These are phyloP conservation scores for Drosophila nikananu DNA, from an alignment of 1,140 invertebrate species.

Conservation along the genomic window DNA sequence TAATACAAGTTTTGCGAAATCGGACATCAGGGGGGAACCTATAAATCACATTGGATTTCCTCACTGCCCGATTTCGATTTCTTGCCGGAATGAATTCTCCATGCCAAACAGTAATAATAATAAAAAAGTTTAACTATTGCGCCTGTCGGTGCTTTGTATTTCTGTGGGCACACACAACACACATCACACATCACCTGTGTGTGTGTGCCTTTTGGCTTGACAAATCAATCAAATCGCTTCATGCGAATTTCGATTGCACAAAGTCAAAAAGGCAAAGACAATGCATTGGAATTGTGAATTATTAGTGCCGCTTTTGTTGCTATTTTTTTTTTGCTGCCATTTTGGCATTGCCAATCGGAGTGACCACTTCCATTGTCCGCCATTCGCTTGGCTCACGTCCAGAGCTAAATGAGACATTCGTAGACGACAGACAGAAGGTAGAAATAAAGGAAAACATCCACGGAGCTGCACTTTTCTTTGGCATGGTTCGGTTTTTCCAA, in stretches of 20 bases:
- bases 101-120: constrained; percentile 17
- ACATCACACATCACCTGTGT: background rate
- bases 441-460: constrained; percentile 1
- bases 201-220: constrained; percentile 24
- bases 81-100: constrained; percentile 28
- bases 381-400: constrained; percentile 56
- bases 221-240: constrained; percentile 53
- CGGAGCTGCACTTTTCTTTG: constrained; percentile 65
- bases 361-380: constrained; percentile 46
- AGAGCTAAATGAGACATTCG: constrained; percentile 29
- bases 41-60: constrained; percentile 32
- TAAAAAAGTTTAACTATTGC: constrained; percentile 20
- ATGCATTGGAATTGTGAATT: constrained; percentile 34
- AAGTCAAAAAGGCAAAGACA: constrained; percentile 35
- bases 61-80: constrained; percentile 23
- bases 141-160: background rate
- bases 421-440: constrained; percentile 24
- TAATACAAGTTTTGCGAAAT: constrained; percentile 20
- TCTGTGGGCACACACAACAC: constrained; percentile 10
- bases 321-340: constrained; percentile 10
- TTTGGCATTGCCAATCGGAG: constrained; percentile 40
- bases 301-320: background rate
- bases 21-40: constrained; percentile 1
- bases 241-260: constrained; percentile 56
- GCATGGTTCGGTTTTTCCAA: constrained; percentile 64